These are phyloP conservation scores for Bucorvus abyssinicus DNA, from an alignment of 2,797 vertebrate species.

Conservation along the genomic window DNA sequence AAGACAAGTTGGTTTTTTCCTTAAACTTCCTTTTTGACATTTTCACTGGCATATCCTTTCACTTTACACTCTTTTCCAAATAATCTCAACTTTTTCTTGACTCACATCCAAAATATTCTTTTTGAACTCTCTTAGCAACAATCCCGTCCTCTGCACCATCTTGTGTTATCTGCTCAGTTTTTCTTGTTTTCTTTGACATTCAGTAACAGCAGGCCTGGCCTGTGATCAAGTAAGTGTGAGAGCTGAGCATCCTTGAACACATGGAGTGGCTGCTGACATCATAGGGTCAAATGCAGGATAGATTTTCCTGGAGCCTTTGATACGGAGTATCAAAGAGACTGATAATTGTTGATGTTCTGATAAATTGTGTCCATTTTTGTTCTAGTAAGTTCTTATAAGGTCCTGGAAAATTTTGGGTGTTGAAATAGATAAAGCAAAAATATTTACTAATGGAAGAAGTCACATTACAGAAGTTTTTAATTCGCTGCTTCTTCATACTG, in stretches of 20 bases:
- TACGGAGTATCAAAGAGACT: background rate
- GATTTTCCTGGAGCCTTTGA: background rate
- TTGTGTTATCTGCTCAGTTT: slow-evolving; percentile 34
- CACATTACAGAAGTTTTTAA: background rate
- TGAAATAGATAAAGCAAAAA: background rate
- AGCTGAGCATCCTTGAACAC: background rate
- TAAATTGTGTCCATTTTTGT: background rate
- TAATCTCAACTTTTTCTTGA: slow-evolving; percentile 55
- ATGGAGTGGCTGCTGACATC: slow-evolving; percentile 40
- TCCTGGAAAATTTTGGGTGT: background rate
- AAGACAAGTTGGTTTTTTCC: slow-evolving; percentile 27
- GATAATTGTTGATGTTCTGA: background rate
- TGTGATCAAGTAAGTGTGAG: slow-evolving; percentile 31
- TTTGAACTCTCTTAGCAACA: slow-evolving; percentile 63
- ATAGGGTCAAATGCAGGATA: slow-evolving; percentile 17
- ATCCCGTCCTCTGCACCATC: slow-evolving; percentile 18
- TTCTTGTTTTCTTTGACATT: slow-evolving; percentile 64
- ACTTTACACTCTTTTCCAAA: slow-evolving; percentile 29
- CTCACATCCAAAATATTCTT: slow-evolving; percentile 33
- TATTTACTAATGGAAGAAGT: background rate
- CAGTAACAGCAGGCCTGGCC: slow-evolving; percentile 52
- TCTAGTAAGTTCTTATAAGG: background rate
- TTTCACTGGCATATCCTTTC: background rate
- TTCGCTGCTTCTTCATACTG: background rate
- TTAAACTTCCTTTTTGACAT: slow-evolving; percentile 56